phyloP scores from a whole-genome alignment of 2,113 vertebrate genomes.

The Natator depressus region DNA sequence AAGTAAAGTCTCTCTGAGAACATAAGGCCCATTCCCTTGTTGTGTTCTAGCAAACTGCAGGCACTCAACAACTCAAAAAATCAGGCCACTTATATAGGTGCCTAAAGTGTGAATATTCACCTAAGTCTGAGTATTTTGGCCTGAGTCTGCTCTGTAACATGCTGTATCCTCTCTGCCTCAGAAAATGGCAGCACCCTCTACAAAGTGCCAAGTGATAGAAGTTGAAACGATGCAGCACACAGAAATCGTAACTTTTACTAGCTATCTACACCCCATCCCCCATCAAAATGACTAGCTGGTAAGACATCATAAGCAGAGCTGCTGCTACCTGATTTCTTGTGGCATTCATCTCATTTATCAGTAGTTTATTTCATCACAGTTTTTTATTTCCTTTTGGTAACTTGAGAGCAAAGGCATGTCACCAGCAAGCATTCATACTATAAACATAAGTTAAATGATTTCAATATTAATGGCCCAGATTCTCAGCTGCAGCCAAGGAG shows the following conservation, averaged over 20 bases:
- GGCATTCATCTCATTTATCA: constrained; percentile 24
- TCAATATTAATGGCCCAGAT: constrained; percentile 56
- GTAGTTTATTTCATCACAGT: not conserved
- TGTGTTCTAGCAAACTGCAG: not conserved
- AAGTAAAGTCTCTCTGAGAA: not conserved
- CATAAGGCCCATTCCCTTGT: not conserved
- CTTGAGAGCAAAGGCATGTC: constrained; percentile 16
- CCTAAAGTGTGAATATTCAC: not conserved
- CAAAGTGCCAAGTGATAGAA: constrained; percentile 2
- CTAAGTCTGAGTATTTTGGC: not conserved
- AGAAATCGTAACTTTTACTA: constrained; percentile 32
- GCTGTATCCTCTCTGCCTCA: constrained; percentile 20
- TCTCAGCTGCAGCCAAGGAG: not conserved
- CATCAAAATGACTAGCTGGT: constrained; percentile 19
- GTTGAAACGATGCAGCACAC: not conserved
- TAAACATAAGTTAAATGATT: constrained; percentile 52
- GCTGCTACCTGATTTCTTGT: constrained; percentile 13
- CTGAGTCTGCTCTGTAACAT: not conserved
- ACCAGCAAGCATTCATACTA: constrained; percentile 40
- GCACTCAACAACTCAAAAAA: not conserved
- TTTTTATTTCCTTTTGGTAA: constrained; percentile 47
- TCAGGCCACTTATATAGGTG: not conserved
- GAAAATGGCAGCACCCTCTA: not conserved
- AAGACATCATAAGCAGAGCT: constrained; percentile 21
- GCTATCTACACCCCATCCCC: not conserved